These are phyloP conservation scores for Cavia aperea DNA, from an alignment of 2,113 vertebrate species.

Conservation along the genomic window DNA sequence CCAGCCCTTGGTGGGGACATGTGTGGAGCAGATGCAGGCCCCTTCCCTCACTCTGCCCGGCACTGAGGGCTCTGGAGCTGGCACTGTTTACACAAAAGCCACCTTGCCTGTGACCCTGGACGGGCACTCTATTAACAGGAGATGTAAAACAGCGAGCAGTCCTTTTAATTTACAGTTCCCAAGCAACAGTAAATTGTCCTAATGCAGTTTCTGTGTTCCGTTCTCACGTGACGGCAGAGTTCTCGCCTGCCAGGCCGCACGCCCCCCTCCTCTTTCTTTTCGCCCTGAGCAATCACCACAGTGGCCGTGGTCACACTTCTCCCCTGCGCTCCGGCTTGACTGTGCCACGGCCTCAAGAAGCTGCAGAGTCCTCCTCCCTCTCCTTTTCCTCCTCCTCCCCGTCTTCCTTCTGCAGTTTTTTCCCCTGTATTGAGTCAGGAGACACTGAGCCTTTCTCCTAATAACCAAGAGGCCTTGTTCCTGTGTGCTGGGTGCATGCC, in stretches of 20 bases:
- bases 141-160: slow-evolving; percentile 51
- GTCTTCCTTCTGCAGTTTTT: too few species aligned
- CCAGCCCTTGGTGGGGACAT: accelerated
- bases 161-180: slow-evolving; percentile 54
- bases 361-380: too few species aligned
- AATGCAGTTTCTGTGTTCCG: not conserved
- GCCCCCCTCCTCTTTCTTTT: not conserved
- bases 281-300: slow-evolving; percentile 14
- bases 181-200: slow-evolving; percentile 44
- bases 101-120: slow-evolving; percentile 2
- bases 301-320: not conserved
- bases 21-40: accelerated
- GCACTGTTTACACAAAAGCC: not conserved
- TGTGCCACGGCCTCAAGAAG: not conserved
- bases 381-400: not conserved
- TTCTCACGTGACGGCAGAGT: not conserved
- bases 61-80: not conserved
- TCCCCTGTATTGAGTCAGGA: not conserved
- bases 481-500: not conserved
- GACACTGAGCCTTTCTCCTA: slow-evolving; percentile 12
- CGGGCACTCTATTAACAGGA: slow-evolving; percentile 49
- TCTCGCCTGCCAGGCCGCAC: too few species aligned
- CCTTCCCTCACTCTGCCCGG: not conserved
- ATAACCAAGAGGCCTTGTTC: not conserved
- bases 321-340: not conserved